phyloP scores from a whole-genome alignment of 1,140 invertebrate genomes.

The Charaxes varanes region DNA sequence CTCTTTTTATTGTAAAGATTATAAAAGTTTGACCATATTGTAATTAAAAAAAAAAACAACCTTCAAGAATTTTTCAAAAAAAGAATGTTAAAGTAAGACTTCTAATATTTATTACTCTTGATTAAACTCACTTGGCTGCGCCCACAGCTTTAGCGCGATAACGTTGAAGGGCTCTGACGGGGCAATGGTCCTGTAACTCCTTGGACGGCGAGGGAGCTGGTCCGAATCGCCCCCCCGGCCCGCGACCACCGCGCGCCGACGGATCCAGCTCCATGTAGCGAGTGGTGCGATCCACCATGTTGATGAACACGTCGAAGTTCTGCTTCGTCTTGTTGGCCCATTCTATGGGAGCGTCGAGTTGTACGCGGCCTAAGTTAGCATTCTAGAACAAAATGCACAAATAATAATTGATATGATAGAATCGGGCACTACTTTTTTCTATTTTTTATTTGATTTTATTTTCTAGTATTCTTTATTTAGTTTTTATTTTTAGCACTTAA shows the following conservation, averaged over 20 bases:
- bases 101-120: too few species aligned
- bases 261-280: slow-evolving; percentile 56
- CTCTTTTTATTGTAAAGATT: too few species aligned
- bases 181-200: slow-evolving; percentile 44
- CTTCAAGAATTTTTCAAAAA: too few species aligned
- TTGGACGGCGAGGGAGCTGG: slow-evolving; percentile 30
- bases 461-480: too few species aligned
- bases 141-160: slow-evolving; percentile 28
- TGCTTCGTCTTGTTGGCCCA: slow-evolving; percentile 44
- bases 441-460: too few species aligned
- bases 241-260: slow-evolving; percentile 42
- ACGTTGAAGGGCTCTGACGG: slow-evolving; percentile 45
- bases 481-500: too few species aligned
- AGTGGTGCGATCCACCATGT: slow-evolving; percentile 57
- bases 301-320: slow-evolving; percentile 61
- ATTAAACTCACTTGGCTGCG: slow-evolving; percentile 54
- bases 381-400: slow-evolving; percentile 29
- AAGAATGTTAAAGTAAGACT: too few species aligned
- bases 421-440: too few species aligned
- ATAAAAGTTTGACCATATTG: too few species aligned
- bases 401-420: too few species aligned
- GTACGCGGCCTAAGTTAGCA: slow-evolving; percentile 48
- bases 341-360: slow-evolving; percentile 54
- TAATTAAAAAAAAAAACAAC: too few species aligned
- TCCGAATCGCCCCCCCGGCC: slow-evolving; percentile 40